These are phyloP conservation scores for Drosophila willistoni DNA, from an alignment of 1,140 invertebrate genomes.

Conservation along the genomic window DNA sequence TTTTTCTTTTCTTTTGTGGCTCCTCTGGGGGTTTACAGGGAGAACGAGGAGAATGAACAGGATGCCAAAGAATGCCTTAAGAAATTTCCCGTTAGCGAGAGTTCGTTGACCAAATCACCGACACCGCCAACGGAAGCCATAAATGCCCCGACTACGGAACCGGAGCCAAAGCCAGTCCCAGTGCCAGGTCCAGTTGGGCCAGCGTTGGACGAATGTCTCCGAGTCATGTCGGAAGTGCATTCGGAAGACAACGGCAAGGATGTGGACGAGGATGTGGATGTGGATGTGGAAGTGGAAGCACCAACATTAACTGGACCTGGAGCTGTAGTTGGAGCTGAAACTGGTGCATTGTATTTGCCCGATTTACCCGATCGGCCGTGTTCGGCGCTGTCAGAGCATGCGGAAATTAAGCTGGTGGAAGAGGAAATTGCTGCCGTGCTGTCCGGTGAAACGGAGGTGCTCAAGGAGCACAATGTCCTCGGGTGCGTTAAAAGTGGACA, in stretches of 20 bases:
- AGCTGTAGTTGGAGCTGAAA: background rate
- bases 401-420: constrained; percentile 85
- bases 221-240: constrained; percentile 67
- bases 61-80: constrained; percentile 41
- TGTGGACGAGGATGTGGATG: constrained; percentile 13
- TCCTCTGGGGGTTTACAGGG: constrained; percentile 23
- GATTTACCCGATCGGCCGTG: constrained; percentile 75
- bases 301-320: background rate
- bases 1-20: constrained; percentile 9
- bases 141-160: constrained; percentile 66
- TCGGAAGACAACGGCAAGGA: constrained; percentile 43
- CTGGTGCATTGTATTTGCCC: constrained; percentile 52
- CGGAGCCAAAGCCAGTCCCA: constrained; percentile 20
- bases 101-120: constrained; percentile 70
- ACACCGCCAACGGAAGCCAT: constrained; percentile 62
- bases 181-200: constrained; percentile 9
- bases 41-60: constrained; percentile 61
- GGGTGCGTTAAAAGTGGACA: constrained; percentile 84
- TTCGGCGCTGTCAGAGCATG: constrained; percentile 68
- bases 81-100: constrained; percentile 53
- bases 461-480: constrained; percentile 87
- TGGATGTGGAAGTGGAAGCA: constrained; percentile 13
- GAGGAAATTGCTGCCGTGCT: constrained; percentile 88
- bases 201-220: constrained; percentile 50
- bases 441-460: constrained; percentile 87